These are phyloP conservation scores for Brachymystax lenok DNA, from an alignment of 2,797 vertebrate species.

Conservation along the genomic window DNA sequence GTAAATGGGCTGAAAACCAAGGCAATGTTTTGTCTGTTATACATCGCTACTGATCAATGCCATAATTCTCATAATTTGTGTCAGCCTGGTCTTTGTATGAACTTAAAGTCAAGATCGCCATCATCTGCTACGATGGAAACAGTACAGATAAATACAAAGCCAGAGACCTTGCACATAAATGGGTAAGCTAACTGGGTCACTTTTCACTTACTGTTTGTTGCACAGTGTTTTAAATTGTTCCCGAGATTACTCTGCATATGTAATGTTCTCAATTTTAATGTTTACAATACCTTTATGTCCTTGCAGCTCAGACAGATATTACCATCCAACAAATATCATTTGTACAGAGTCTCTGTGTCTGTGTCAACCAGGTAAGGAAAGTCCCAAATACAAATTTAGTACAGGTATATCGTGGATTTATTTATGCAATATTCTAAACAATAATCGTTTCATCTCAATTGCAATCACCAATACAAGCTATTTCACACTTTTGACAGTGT, in stretches of 20 bases:
- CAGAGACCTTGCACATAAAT: slow-evolving; percentile 59
- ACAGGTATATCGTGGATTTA: background rate
- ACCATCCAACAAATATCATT: slow-evolving; percentile 14
- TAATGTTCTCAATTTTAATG: background rate
- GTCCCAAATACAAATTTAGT: background rate
- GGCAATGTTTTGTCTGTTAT: background rate
- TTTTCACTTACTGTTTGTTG: background rate
- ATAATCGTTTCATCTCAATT: background rate
- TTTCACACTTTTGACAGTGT: background rate
- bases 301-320: slow-evolving; percentile 58
- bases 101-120: slow-evolving; percentile 52
- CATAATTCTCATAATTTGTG: background rate
- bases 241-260: background rate
- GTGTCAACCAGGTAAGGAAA: slow-evolving; percentile 56
- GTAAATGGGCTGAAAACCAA: background rate
- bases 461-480: background rate
- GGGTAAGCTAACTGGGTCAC: slow-evolving; percentile 57
- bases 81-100: slow-evolving; percentile 71
- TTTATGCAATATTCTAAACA: background rate
- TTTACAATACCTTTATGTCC: slow-evolving; percentile 26
- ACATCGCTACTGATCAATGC: background rate
- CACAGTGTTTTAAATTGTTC: background rate
- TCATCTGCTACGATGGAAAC: slow-evolving; percentile 43
- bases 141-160: slow-evolving; percentile 45
- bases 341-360: slow-evolving; percentile 61